These are phyloP conservation scores for Notothenia rossii DNA, from an alignment of 2,113 vertebrate species.

Conservation along the genomic window DNA sequence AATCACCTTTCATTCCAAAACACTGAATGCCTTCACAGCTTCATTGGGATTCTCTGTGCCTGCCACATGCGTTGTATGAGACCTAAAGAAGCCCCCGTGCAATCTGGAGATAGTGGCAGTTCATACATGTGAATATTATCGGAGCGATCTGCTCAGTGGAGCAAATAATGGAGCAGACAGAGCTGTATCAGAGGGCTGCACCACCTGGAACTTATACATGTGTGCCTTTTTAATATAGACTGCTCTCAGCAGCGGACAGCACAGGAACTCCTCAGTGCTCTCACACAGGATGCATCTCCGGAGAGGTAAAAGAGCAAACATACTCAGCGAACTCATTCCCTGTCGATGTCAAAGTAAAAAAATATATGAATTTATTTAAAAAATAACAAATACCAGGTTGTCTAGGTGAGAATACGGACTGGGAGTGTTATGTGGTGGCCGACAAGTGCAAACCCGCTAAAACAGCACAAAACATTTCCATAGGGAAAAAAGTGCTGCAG, in stretches of 20 bases:
- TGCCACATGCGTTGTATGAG: constrained; percentile 29
- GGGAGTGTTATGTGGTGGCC: neutral
- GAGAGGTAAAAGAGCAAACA: neutral
- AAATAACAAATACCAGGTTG: neutral
- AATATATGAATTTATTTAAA: neutral
- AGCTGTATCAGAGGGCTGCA: constrained; percentile 42
- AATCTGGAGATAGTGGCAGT: constrained; percentile 51
- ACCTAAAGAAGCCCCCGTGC: constrained; percentile 28
- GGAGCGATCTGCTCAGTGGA: constrained; percentile 48
- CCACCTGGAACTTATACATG: constrained; percentile 36
- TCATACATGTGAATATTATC: constrained; percentile 65
- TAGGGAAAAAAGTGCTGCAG: no score
- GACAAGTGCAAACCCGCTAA: no score
- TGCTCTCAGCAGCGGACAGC: constrained; percentile 8
- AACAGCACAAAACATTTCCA: no score
- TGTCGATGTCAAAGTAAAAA: neutral
- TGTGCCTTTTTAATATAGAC: constrained; percentile 24
- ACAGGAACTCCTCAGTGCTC: constrained; percentile 20
- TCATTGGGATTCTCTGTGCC: constrained; percentile 47
- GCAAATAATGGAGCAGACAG: constrained; percentile 52
- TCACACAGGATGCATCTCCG: constrained; percentile 14
- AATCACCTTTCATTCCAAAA: constrained; percentile 33
- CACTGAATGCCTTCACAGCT: constrained; percentile 24
- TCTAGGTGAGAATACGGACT: neutral
- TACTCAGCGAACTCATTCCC: constrained; percentile 9